Conservation (phyloP, 2,888 invertebrate species). For the Ceriagrion tenellum region DNA sequence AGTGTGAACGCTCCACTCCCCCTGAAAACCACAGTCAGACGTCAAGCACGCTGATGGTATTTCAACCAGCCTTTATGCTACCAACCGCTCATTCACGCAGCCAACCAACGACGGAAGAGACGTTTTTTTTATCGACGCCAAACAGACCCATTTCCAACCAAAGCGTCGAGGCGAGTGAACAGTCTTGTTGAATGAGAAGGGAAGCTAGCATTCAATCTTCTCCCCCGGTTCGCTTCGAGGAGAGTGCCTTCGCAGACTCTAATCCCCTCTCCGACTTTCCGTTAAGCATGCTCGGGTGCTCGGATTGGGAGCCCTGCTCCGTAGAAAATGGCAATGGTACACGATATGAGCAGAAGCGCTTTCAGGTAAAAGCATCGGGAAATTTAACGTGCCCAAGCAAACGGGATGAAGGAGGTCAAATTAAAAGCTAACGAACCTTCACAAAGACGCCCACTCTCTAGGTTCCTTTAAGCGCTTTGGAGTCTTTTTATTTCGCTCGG, state of each 20-base stretch:
- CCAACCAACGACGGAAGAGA: neutral
- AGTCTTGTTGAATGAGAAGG: conserved; percentile 23
- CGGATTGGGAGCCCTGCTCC: neutral
- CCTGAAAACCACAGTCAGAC: neutral
- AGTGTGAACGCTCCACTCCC: neutral
- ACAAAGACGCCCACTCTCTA: neutral
- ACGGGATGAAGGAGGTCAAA: conserved; percentile 28
- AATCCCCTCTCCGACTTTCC: neutral
- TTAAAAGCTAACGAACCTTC: neutral
- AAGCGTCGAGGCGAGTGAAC: neutral
- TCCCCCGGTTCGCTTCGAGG: neutral
- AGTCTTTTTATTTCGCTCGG: neutral
- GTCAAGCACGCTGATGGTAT: neutral
- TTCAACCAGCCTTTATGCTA: neutral
- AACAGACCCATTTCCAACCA: neutral
- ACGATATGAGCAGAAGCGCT: neutral
- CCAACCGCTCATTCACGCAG: neutral
- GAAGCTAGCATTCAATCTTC: conserved; percentile 17
- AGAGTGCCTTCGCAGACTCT: neutral
- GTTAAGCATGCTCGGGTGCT: neutral
- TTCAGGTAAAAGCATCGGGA: conserved; percentile 9
- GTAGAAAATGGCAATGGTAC: neutral
- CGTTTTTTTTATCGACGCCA: neutral
- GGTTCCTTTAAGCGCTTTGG: neutral
- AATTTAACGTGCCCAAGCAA: conserved; percentile 2